Conservation (phyloP, 2,113 vertebrate species). For the Malurus elegans region DNA sequence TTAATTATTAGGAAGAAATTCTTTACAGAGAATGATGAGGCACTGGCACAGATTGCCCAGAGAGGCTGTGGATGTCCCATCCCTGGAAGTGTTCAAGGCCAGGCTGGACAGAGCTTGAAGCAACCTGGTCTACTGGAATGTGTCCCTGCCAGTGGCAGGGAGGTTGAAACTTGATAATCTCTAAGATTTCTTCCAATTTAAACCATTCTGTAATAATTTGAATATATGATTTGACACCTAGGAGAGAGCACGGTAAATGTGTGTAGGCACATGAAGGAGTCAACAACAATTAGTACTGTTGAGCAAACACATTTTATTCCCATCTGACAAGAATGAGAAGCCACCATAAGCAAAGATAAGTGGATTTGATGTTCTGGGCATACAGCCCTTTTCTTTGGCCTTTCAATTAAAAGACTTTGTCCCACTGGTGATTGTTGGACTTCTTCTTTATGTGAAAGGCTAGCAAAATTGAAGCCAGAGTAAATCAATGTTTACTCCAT, state of each 20-base stretch:
- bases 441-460: not conserved
- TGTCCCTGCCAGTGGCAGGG: not conserved
- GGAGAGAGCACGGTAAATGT: not conserved
- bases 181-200: not conserved
- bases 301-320: not conserved
- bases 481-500: not conserved
- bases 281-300: not conserved
- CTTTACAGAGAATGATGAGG: not conserved
- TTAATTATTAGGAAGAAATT: not conserved
- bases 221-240: not conserved
- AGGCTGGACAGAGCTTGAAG: not conserved
- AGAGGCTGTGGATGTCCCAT: too few species aligned
- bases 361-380: not conserved
- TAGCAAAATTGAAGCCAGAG: not conserved
- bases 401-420: not conserved
- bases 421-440: not conserved
- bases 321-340: not conserved
- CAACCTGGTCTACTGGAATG: not conserved
- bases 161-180: accelerated
- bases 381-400: not conserved
- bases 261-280: accelerated
- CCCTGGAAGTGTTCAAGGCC: not conserved
- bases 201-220: not conserved
- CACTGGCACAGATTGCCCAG: not conserved
- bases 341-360: not conserved